Evolutionary conservation across 2,888 invertebrate genomes (phyloP).

Genomic region (Caenorhabditis japonica): DNA sequence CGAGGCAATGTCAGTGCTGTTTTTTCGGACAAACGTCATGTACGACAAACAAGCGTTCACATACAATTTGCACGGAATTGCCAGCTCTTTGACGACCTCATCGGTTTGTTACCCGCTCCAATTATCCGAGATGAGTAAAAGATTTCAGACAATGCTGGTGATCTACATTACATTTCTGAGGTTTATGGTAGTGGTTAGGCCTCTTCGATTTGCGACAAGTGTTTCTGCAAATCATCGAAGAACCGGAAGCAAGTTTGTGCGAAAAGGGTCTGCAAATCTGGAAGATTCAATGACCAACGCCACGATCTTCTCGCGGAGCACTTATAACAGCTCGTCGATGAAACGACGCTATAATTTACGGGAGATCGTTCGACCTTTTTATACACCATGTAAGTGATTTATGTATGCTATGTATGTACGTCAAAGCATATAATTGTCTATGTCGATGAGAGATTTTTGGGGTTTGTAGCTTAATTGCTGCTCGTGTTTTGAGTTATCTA

Average conservation of each 20-base stretch:
- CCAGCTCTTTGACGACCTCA: constrained; percentile 68
- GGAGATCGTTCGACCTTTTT: constrained; percentile 65
- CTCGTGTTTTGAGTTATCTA: too few relatives aligned
- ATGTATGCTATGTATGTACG: neutral
- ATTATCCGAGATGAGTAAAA: neutral
- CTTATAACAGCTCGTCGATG: constrained; percentile 38
- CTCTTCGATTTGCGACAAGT: constrained; percentile 68
- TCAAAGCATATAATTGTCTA: constrained; percentile 16
- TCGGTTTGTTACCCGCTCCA: constrained; percentile 55
- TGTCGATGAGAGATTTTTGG: too few relatives aligned
- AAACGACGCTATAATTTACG: constrained; percentile 52
- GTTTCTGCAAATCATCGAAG: constrained; percentile 29
- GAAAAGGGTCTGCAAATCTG: constrained; percentile 22
- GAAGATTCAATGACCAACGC: constrained; percentile 31
- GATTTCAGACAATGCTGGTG: constrained; percentile 73
- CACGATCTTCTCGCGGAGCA: constrained; percentile 27
- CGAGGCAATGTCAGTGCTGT: constrained; percentile 71
- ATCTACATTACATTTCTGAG: constrained; percentile 74
- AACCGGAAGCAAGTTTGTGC: constrained; percentile 27
- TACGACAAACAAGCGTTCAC: constrained; percentile 65
- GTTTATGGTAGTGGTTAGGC: constrained; percentile 72
- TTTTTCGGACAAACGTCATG: constrained; percentile 70
- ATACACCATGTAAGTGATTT: constrained; percentile 31
- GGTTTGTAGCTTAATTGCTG: too few relatives aligned
- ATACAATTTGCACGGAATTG: constrained; percentile 67